Base-by-base conservation (phyloP, 2,113 vertebrate species). In the Boleophthalmus pectinirostris region DNA sequence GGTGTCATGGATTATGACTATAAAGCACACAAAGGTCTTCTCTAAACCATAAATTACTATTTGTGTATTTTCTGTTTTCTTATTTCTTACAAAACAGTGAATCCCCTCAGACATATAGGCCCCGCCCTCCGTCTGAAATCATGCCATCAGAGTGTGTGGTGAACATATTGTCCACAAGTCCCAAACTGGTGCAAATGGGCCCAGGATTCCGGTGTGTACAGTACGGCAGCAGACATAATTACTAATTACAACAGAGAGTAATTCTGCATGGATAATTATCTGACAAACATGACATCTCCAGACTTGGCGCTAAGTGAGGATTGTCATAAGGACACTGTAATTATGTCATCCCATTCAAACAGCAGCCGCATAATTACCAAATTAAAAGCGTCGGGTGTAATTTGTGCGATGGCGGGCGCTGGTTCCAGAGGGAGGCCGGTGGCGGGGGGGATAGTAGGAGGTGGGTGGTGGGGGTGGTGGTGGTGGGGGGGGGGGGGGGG, bases 181-280 rank as follows among this genome's bases (percentile, higher is more conserved):
- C 58, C 58, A 25, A 61, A 85, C 82, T 73, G 8, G 38, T 9
- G 69, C 12, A 80, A 67, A 61, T n/a, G 29, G 61, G n/a, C 65
- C 61, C 46, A 14, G 54, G 86, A 86, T 91, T 91, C 80, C 85
- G 72, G 76, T 86, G 84, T 89, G 79, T 86, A 88, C 85, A 77
- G 80, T 83, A 78, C 83, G 82, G 88, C 81, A 84, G 74, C 73
- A 85, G 72, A 79, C 76, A 75, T 87, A 88, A 92, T 91, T 88
- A 91, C 90, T 90, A 91, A 92, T 91, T 91, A 92, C 88, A 77
- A 77, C 73, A 82, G 86, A 87, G 80, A 86, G 79, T 86, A 86
- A 88, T 87, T 82, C 70, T 79, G 74, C 89, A 89, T 85, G 87
- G 84, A 87, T 91, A 92, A 92, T 91, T 92, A 90, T 90, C 85